A percentile compares a stretch with the other conserved stretches of the same genome.
phyloP scores from a whole-genome alignment of 2,113 vertebrate species.

The Chaetodon trifascialis region DNA sequence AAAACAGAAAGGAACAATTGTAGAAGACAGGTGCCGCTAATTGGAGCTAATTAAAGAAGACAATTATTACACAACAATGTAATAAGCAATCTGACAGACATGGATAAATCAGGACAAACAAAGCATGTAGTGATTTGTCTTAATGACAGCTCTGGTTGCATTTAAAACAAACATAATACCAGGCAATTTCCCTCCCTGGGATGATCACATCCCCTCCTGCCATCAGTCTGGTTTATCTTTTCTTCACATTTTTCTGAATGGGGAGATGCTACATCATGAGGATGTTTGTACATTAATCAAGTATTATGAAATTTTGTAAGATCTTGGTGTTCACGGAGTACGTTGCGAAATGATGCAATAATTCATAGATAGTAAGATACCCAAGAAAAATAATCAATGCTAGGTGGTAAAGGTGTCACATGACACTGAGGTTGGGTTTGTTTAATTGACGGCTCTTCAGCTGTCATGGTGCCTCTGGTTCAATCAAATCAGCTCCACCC shows the following conservation, averaged over 20 bases:
- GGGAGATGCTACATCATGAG: not conserved
- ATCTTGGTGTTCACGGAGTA: not conserved
- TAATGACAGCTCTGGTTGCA: not conserved
- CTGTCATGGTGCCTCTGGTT: not conserved
- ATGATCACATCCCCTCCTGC: not conserved
- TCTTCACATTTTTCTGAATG: not conserved
- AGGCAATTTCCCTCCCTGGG: not conserved
- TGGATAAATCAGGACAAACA: not conserved
- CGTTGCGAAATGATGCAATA: not conserved
- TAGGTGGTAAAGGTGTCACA: not conserved
- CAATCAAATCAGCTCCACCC: not conserved
- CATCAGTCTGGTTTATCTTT: not conserved
- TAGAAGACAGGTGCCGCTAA: not conserved
- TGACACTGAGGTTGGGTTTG: conserved; percentile 11
- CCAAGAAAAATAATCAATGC: too few species aligned
- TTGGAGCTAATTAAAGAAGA: not conserved
- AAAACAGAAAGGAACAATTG: not conserved
- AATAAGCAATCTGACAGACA: not conserved
- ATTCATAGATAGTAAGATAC: not conserved
- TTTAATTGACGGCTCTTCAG: not conserved
- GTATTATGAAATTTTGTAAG: not conserved
- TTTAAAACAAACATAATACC: not conserved
- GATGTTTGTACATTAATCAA: not conserved
- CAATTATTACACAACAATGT: not conserved
- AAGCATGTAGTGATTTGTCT: not conserved